Evolutionary conservation across 2,797 vertebrate species (phyloP), one percentile per base, ranked within the genome.

Genomic region (Megaceryle alcyon): DNA sequence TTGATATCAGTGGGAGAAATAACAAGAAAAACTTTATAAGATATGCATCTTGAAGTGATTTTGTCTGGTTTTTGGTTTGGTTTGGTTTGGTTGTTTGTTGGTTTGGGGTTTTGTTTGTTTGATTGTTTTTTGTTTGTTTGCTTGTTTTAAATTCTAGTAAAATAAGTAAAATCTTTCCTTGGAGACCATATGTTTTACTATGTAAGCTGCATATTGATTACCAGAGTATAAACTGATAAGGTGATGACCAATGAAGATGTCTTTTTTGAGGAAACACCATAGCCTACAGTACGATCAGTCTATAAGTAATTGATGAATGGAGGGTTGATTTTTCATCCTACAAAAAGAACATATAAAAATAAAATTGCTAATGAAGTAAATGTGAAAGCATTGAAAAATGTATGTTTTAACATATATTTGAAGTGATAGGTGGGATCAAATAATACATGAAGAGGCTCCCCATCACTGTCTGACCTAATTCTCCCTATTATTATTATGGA

Each of bases 211-310:
- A 28, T 51, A 82, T 26, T 77, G 29, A 78, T 82, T 82, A 43
- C 14, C 33, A 82, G 41, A 46, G 19, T 44, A 64, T 49, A 60
- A 77, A 4, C 53, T 54, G 65, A 69, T n/a, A 43, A 72, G 25
- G 7, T 31, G 10, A 79, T 43, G 16, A 84, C 10, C 28, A 56
- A 17, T 41, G 25, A 65, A 81, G 21, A 72, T 18, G 10, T 9
- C 4, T 63, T 73, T 82, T 78, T 69, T 90, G 22, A 77, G 10
- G 11, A 90, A 88, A 66, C 4, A 9, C 10, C 28, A 23, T 16
- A 57, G 16, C 22, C 10, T 72, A 28, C 22, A 15, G 19, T 46
- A 33, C 4, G 11, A 49, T 46, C 0, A 0, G 3, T 71, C 35
- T 64, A 14, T 31, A 53, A 72, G 12, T 3, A 54, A 17, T 5